Evolutionary conservation across 2,113 vertebrate species (phyloP).

Genomic region (Naja naja): DNA sequence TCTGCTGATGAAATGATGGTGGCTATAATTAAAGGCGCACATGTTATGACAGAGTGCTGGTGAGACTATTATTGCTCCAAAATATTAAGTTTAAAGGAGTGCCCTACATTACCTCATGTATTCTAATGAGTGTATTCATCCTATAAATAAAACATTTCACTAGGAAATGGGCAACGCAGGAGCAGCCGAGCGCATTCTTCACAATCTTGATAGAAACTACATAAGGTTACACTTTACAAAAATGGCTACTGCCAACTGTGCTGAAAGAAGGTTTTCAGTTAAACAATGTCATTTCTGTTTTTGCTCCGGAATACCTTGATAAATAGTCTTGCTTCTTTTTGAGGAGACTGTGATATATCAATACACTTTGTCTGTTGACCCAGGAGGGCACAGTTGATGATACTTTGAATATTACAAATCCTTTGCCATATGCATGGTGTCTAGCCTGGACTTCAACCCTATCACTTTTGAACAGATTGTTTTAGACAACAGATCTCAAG

Average conservation of each 20-base stretch:
- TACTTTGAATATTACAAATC: conserved; percentile 75
- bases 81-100: conserved; percentile 20
- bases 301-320: conserved; percentile 57
- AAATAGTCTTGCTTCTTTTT: conserved; percentile 68
- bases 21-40: not conserved
- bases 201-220: conserved; percentile 38
- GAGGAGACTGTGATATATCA: conserved; percentile 76
- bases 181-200: conserved; percentile 29
- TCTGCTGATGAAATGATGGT: not conserved
- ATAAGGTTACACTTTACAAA: conserved; percentile 16
- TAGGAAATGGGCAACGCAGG: conserved; percentile 52
- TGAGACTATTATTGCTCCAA: not conserved
- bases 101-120: conserved; percentile 52
- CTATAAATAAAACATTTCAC: conserved; percentile 58
- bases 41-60: not conserved
- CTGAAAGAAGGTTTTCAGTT: conserved; percentile 51
- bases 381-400: conserved; percentile 69
- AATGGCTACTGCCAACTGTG: conserved; percentile 53
- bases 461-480: conserved; percentile 82
- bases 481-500: conserved; percentile 82
- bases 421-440: conserved; percentile 81
- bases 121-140: conserved; percentile 60
- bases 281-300: conserved; percentile 11
- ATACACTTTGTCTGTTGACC: conserved; percentile 66
- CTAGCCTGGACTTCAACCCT: conserved; percentile 75